These are phyloP conservation scores for Sebastes steindachneri DNA, from an alignment of 2,797 vertebrate genomes.

Conservation along the genomic window DNA sequence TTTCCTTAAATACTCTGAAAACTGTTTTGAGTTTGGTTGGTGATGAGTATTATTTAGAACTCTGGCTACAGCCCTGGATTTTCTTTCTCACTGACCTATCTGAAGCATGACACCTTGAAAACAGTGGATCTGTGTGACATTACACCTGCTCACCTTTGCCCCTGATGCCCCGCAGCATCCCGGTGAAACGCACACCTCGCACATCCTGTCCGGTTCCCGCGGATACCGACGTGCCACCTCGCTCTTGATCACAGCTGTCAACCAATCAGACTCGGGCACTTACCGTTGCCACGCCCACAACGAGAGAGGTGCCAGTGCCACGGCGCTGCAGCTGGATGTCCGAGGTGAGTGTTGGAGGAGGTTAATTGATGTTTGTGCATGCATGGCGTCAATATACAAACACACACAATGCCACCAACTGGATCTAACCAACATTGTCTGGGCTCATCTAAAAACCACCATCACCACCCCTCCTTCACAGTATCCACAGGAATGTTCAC, in stretches of 20 bases:
- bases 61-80: background rate
- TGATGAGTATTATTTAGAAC: background rate
- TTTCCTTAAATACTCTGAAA: background rate
- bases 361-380: background rate
- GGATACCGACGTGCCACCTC: constrained; percentile 74
- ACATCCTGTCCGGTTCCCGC: constrained; percentile 70
- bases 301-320: constrained; percentile 83
- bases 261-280: constrained; percentile 88
- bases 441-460: background rate
- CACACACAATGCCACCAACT: background rate
- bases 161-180: constrained; percentile 61
- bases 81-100: background rate
- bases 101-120: background rate
- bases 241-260: constrained; percentile 77
- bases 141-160: constrained; percentile 2
- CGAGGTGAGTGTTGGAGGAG: constrained; percentile 80
- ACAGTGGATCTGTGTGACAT: background rate
- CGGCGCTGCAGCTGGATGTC: constrained; percentile 87
- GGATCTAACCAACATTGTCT: background rate
- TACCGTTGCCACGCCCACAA: constrained; percentile 91
- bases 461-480: background rate
- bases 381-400: background rate
- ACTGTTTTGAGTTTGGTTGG: background rate
- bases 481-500: background rate
- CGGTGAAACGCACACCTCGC: constrained; percentile 56